Evolutionary conservation across 2,113 vertebrate species (phyloP).

Genomic region (Lepisosteus osseus): DNA sequence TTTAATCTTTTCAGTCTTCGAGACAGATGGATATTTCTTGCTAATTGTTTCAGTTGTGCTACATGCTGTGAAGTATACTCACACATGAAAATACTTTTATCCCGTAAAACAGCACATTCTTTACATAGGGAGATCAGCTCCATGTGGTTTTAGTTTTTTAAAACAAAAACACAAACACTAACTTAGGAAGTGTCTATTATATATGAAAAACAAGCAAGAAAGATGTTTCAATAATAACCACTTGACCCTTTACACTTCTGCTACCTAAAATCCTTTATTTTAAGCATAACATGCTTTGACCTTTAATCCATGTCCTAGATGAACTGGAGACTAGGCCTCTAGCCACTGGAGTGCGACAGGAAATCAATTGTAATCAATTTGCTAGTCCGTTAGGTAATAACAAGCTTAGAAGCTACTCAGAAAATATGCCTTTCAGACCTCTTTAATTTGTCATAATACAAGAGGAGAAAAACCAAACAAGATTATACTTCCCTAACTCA

Average conservation of each 20-base stretch:
- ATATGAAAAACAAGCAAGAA: background rate
- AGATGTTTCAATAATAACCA: constrained; percentile 10
- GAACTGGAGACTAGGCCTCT: constrained; percentile 37
- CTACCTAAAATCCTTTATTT: constrained; percentile 41
- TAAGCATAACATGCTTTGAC: constrained; percentile 45
- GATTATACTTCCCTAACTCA: constrained; percentile 59
- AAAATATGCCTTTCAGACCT: constrained; percentile 65
- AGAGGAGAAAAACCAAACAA: constrained; percentile 57
- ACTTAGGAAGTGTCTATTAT: no score
- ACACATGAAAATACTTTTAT: no score
- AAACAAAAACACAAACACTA: background rate
- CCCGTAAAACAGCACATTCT: no score
- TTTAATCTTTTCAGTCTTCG: no score
- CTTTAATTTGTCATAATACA: constrained; percentile 76
- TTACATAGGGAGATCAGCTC: background rate
- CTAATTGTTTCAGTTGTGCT: no score
- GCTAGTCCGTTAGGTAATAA: constrained; percentile 73
- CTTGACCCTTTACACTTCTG: constrained; percentile 14
- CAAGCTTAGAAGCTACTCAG: constrained; percentile 59
- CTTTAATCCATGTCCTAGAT: constrained; percentile 52
- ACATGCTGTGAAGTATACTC: no score
- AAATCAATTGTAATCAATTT: constrained; percentile 73
- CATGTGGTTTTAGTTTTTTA: background rate
- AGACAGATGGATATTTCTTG: no score
- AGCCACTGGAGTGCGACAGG: constrained; percentile 40